Evolutionary conservation across 1,140 invertebrate genomes (phyloP), one percentile per base, ranked within the genome.

Genomic region (Palaemon carinicauda): DNA sequence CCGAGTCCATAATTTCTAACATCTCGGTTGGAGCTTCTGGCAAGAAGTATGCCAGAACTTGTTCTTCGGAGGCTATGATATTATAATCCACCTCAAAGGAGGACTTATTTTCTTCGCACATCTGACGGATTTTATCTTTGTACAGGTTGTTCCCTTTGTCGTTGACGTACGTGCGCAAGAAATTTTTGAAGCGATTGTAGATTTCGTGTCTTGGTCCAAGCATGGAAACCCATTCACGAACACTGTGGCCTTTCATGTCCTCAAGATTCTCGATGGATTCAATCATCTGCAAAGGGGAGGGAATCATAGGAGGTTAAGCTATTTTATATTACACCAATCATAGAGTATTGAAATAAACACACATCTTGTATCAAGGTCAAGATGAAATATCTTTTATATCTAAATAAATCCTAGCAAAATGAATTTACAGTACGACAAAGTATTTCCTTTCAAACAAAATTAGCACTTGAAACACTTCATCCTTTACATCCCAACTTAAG

Each of bases 211-310:
- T 93, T 0, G 98, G 97, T n/a, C 96, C 98, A 73, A 98, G 92
- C 96, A 99, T 97, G 77, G 95, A 94, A 1, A 99, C 97, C 97
- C 98, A 99, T 90, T 99, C 98, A 89, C 96, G 50, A 15, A 90
- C 88, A 19, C 83, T 81, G 54, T 89, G 83, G 10, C 93, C 92
- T 54, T 92, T 90, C 90, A 93, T 93, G 90, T 99, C 98, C 92
- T 99, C 98, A 12, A 99, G 92, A 92, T 99, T 99, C 91, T 99
- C 98, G 90, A 99, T 98, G 54, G 97, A 98, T 92, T 99, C 98
- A 81, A 98, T 95, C 94, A 96, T 89, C 95, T 94, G 95, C 87
- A 86, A 92, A 14, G 56, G n/a, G 50, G 65, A 71, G n/a, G 7
- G 60, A 52, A 60, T 87, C n/a, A n/a, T n/a, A 1, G 7, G 54